Percentiles rank a stretch among this genome's conserved stretches.
Conservation (phyloP, 1,140 invertebrate genomes). For the Scaptomyza montana region DNA sequence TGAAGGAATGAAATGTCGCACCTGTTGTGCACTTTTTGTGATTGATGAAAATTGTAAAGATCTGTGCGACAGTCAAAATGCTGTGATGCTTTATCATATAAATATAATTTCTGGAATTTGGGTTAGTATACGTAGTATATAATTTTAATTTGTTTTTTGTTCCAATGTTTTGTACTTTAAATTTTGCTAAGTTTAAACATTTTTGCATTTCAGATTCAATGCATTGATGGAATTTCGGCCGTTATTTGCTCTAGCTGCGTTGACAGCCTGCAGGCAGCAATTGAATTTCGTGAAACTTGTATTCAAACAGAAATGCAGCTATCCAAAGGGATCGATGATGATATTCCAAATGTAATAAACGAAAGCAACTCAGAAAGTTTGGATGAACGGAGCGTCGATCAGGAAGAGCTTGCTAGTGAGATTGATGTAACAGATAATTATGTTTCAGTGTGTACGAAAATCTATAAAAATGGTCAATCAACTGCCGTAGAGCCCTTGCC, state of each 20-base stretch:
- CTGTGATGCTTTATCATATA: conserved; percentile 60
- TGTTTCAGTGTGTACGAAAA: conserved; percentile 9
- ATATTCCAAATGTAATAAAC: conserved; percentile 1
- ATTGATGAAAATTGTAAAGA: conserved; percentile 42
- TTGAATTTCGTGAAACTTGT: conserved; percentile 62
- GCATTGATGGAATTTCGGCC: conserved; percentile 21
- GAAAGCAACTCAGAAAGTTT: conserved; percentile 32
- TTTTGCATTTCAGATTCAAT: conserved; percentile 36
- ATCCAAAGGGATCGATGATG: not conserved
- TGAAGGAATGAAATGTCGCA: conserved; percentile 42
- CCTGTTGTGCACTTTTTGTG: conserved; percentile 34
- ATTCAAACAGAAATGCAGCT: conserved; percentile 48
- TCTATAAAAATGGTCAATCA: not conserved
- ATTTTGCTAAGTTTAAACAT: not conserved
- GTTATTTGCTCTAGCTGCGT: conserved; percentile 51
- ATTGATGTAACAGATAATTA: conserved; percentile 8
- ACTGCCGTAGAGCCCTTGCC: conserved; percentile 20
- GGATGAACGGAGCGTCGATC: not conserved
- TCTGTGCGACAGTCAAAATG: conserved; percentile 46
- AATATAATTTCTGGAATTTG: conserved; percentile 72
- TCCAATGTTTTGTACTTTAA: not conserved
- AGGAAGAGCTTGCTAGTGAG: not conserved
- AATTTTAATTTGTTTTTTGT: too few relatives aligned
- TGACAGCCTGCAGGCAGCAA: conserved; percentile 38
- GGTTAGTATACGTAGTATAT: conserved; percentile 36